Percentiles rank a stretch among this genome's conserved stretches.
Evolutionary conservation across 2,888 invertebrate genomes (phyloP).

Genomic region (Augochlorella aurata): DNA sequence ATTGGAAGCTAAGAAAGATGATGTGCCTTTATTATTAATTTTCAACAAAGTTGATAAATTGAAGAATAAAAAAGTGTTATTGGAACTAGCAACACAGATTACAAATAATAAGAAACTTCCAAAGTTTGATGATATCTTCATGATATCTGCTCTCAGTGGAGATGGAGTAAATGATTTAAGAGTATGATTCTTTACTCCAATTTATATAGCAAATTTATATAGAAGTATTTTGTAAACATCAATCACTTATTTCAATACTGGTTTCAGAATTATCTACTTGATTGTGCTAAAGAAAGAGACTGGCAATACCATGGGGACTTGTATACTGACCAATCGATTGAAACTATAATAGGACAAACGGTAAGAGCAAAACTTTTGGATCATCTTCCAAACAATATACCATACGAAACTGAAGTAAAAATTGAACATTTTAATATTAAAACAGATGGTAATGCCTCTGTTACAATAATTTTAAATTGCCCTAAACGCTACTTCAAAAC

Average conservation of each 20-base stretch:
- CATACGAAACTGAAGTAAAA: slow-evolving; percentile 88
- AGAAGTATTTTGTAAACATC: neutral
- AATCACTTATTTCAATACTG: slow-evolving; percentile 7
- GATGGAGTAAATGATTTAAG: slow-evolving; percentile 89
- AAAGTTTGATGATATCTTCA: slow-evolving; percentile 94
- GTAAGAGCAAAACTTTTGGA: slow-evolving; percentile 93
- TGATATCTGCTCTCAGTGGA: slow-evolving; percentile 93
- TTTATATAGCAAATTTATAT: neutral
- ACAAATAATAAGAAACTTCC: slow-evolving; percentile 87
- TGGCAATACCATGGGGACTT: slow-evolving; percentile 88
- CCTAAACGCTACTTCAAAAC: slow-evolving; percentile 85
- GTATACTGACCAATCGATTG: slow-evolving; percentile 89
- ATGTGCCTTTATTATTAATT: slow-evolving; percentile 88
- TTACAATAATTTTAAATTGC: slow-evolving; percentile 86
- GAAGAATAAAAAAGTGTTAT: slow-evolving; percentile 86
- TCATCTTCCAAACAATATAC: slow-evolving; percentile 92
- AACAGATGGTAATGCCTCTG: slow-evolving; percentile 84
- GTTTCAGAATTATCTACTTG: slow-evolving; percentile 86
- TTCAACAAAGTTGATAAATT: slow-evolving; percentile 93
- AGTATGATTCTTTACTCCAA: slow-evolving; percentile 80
- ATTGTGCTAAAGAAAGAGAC: slow-evolving; percentile 85
- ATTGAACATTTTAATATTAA: slow-evolving; percentile 87
- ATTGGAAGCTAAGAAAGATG: slow-evolving; percentile 82
- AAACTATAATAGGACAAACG: slow-evolving; percentile 87
- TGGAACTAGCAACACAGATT: slow-evolving; percentile 87